Conservation (phyloP, 2,888 invertebrate genomes). For the Drosophila fulvimacula region DNA sequence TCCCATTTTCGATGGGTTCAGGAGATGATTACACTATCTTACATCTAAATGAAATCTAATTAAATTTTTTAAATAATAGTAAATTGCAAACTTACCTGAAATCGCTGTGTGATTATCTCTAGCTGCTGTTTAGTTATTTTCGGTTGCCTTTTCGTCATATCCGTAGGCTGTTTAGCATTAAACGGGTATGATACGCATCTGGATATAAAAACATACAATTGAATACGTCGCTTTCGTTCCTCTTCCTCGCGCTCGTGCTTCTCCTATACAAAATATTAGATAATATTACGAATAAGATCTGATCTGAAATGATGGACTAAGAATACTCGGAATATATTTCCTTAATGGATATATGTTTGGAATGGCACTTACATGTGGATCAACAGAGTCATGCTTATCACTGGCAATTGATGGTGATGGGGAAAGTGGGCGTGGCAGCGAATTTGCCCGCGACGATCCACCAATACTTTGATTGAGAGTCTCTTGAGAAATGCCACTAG, state of each 20-base stretch:
- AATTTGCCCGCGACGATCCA: slow-evolving; percentile 88
- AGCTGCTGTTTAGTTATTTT: slow-evolving; percentile 98
- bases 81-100: slow-evolving; percentile 89
- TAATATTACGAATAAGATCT: neutral
- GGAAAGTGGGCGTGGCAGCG: slow-evolving; percentile 92
- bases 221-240: slow-evolving; percentile 96
- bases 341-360: neutral
- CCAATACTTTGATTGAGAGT: slow-evolving; percentile 87
- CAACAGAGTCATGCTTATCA: slow-evolving; percentile 92
- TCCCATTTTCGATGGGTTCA: no score
- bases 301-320: neutral
- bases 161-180: slow-evolving; percentile 99
- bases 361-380: slow-evolving; percentile 88
- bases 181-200: slow-evolving; percentile 99
- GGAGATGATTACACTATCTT: no score
- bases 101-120: slow-evolving; percentile 96
- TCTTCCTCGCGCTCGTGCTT: slow-evolving; percentile 98
- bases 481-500: slow-evolving; percentile 87
- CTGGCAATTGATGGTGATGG: slow-evolving; percentile 96
- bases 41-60: no score
- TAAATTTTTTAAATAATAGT: no score
- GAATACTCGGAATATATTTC: neutral
- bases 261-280: slow-evolving; percentile 86
- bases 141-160: slow-evolving; percentile 97
- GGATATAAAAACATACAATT: slow-evolving; percentile 99